A percentile compares a stretch with the other conserved stretches of the same genome.
Conservation (phyloP, 2,113 vertebrate species). For the Dolichotis patagonum region DNA sequence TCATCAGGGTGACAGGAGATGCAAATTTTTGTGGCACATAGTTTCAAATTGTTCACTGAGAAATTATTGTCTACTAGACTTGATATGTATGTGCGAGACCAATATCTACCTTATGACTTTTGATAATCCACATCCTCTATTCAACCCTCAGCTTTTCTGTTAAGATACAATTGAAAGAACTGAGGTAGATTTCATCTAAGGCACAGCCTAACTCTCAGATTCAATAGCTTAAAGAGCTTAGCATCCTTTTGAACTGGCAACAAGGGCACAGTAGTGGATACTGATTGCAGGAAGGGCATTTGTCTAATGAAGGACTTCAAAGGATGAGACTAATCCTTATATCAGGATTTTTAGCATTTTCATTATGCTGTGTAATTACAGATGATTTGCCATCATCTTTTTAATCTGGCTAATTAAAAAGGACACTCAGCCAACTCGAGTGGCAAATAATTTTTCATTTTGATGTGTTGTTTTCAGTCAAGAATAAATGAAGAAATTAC, state of each 20-base stretch:
- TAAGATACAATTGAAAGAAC: background rate
- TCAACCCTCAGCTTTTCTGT: background rate
- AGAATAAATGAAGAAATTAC: slow-evolving; percentile 59
- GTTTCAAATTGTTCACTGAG: slow-evolving; percentile 53
- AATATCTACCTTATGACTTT: background rate
- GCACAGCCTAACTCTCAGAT: background rate
- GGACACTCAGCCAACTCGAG: background rate
- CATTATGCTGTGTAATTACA: slow-evolving; percentile 34
- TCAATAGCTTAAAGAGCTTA: background rate
- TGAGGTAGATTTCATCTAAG: background rate
- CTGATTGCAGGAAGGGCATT: background rate
- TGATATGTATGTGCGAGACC: slow-evolving; percentile 2
- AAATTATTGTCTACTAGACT: background rate
- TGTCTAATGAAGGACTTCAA: slow-evolving; percentile 22
- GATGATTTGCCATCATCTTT: slow-evolving; percentile 38
- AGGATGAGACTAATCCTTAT: background rate
- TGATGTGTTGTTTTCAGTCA: slow-evolving; percentile 36
- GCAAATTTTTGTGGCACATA: background rate
- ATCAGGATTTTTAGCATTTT: slow-evolving; percentile 9
- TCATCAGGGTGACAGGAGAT: background rate
- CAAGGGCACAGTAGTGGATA: background rate
- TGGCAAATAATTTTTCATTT: slow-evolving; percentile 61
- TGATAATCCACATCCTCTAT: background rate
- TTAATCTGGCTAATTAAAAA: slow-evolving; percentile 65
- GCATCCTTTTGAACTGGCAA: background rate